A percentile compares a stretch with the other conserved stretches of the same genome.
Evolutionary conservation across 2,888 invertebrate genomes (phyloP).

Genomic region (Gerris lacustris): DNA sequence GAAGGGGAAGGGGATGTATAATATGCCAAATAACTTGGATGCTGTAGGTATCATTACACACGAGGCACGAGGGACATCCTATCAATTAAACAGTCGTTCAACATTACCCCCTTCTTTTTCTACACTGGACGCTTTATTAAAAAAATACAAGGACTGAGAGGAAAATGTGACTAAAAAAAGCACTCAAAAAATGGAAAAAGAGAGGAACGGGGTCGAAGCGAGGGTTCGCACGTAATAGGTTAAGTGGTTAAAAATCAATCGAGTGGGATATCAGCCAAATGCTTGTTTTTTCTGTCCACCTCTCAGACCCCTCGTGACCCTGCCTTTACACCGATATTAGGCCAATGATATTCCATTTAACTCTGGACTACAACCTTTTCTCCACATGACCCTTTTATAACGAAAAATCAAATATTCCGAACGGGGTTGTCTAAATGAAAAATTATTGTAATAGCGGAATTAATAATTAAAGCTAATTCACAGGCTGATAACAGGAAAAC

Average conservation of each 20-base stretch:
- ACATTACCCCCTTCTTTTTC: neutral
- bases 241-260: constrained; percentile 18
- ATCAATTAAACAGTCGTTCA: constrained; percentile 8
- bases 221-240: constrained; percentile 12
- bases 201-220: neutral
- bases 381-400: neutral
- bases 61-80: neutral
- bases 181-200: neutral
- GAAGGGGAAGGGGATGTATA: neutral
- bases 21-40: constrained; percentile 5
- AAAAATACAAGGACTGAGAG: neutral
- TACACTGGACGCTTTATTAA: constrained; percentile 7
- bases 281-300: constrained; percentile 1
- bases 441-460: too few species aligned
- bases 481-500: too few species aligned
- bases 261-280: constrained; percentile 2
- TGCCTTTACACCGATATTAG: constrained; percentile 3
- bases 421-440: too few species aligned
- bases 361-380: neutral
- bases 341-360: constrained; percentile 5
- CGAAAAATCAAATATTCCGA: neutral
- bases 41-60: constrained; percentile 1
- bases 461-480: too few species aligned
- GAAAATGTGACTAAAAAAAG: neutral
- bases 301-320: neutral